phyloP scores from a whole-genome alignment of 2,113 vertebrate genomes.

The Notothenia rossii region DNA sequence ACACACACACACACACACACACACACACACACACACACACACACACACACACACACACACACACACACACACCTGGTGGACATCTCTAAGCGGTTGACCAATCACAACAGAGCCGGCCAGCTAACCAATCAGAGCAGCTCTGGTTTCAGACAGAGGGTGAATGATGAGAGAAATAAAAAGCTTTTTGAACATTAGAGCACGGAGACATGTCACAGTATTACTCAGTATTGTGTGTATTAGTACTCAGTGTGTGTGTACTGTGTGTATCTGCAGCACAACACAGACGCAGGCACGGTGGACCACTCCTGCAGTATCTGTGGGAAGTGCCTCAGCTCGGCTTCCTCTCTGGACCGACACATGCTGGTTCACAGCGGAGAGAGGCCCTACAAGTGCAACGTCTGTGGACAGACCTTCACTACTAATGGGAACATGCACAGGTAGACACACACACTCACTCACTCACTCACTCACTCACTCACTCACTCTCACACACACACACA shows the following conservation, averaged over 20 bases:
- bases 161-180: too few relatives aligned
- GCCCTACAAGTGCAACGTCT: slow-evolving; percentile 94
- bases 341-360: slow-evolving; percentile 98
- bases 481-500: slow-evolving; percentile 50
- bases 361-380: slow-evolving; percentile 98
- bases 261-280: slow-evolving; percentile 88
- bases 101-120: too few relatives aligned
- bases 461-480: neutral
- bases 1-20: too few relatives aligned
- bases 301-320: slow-evolving; percentile 99
- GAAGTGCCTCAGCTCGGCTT: slow-evolving; percentile 97
- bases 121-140: too few relatives aligned
- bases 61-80: too few relatives aligned
- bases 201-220: too few relatives aligned
- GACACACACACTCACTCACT: slow-evolving; percentile 54
- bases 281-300: slow-evolving; percentile 92
- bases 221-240: too few relatives aligned
- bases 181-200: too few relatives aligned
- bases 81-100: too few relatives aligned
- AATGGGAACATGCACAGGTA: slow-evolving; percentile 99
- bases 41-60: too few relatives aligned
- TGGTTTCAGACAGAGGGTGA: too few relatives aligned
- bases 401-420: slow-evolving; percentile 98
- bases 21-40: too few relatives aligned
- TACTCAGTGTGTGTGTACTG: neutral